phyloP scores from a whole-genome alignment of 1,140 invertebrate species.

The Drosophila nasuta region DNA sequence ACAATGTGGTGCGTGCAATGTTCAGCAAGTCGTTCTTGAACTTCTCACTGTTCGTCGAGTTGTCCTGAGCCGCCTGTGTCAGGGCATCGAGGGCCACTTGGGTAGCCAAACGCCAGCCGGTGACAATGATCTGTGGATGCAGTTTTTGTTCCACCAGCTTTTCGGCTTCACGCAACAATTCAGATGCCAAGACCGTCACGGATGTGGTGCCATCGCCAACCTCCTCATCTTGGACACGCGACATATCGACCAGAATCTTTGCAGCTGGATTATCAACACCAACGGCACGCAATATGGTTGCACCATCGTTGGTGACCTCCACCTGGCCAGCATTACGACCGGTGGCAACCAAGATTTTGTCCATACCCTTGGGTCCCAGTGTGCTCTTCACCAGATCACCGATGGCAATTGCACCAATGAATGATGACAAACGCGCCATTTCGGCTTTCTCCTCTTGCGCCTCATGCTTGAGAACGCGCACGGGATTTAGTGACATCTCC shows the following conservation, averaged over 20 bases:
- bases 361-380: constrained; percentile 99
- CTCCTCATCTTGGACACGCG: constrained; percentile 99
- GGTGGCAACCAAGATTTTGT: constrained; percentile 97
- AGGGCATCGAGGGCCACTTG: constrained; percentile 94
- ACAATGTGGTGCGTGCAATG: constrained; percentile 98
- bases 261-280: constrained; percentile 99
- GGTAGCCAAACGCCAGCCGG: constrained; percentile 96
- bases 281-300: constrained; percentile 98
- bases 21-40: constrained; percentile 97
- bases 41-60: constrained; percentile 91
- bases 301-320: constrained; percentile 99
- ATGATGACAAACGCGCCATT: constrained; percentile 97
- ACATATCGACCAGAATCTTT: constrained; percentile 99
- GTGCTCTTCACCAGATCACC: constrained; percentile 99
- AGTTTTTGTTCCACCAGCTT: constrained; percentile 96
- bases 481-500: constrained; percentile 95
- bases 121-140: constrained; percentile 99
- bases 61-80: constrained; percentile 90
- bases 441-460: constrained; percentile 99
- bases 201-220: constrained; percentile 99
- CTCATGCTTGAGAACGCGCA: constrained; percentile 96
- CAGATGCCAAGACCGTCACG: constrained; percentile 98
- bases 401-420: constrained; percentile 99
- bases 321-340: constrained; percentile 93
- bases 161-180: constrained; percentile 98